These are phyloP conservation scores for Acleris literana DNA, from an alignment of 2,888 invertebrate genomes.

Conservation along the genomic window DNA sequence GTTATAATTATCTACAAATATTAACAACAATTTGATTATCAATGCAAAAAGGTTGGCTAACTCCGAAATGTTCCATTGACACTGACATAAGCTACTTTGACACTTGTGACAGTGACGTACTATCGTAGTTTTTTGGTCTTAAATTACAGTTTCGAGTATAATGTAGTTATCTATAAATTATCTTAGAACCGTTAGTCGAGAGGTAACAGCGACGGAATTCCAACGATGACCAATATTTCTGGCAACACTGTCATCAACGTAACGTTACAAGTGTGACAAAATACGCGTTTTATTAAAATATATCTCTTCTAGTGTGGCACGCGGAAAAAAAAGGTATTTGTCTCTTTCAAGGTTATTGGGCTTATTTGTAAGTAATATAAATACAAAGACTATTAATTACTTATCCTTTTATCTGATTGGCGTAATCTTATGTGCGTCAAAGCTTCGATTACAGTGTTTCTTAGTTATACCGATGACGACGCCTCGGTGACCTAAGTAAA, in stretches of 20 bases:
- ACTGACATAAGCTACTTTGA: no score
- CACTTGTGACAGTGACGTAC: no score
- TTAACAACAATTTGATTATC: no score
- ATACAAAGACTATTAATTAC: conserved; percentile 3
- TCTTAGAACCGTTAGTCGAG: no score
- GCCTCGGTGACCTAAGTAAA: conserved; percentile 17
- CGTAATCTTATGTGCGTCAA: conserved; percentile 47
- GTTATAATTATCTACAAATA: no score
- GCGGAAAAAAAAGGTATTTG: conserved; percentile 1
- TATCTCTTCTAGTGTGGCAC: neutral
- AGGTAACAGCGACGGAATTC: no score
- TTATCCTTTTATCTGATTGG: conserved; percentile 42
- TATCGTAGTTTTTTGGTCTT: no score
- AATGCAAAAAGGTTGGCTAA: no score
- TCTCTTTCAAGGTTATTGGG: neutral
- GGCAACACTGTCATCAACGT: conserved; percentile 41
- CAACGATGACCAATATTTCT: conserved; percentile 54
- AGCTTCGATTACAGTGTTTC: conserved; percentile 33
- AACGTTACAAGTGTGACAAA: conserved; percentile 9
- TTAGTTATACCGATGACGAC: conserved; percentile 20
- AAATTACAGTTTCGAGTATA: no score
- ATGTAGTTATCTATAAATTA: no score
- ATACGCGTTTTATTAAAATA: neutral
- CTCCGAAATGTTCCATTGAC: no score
- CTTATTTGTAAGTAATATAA: neutral